Evolutionary conservation across 1,140 invertebrate genomes (phyloP).

Genomic region (Camponotus vicinus): DNA sequence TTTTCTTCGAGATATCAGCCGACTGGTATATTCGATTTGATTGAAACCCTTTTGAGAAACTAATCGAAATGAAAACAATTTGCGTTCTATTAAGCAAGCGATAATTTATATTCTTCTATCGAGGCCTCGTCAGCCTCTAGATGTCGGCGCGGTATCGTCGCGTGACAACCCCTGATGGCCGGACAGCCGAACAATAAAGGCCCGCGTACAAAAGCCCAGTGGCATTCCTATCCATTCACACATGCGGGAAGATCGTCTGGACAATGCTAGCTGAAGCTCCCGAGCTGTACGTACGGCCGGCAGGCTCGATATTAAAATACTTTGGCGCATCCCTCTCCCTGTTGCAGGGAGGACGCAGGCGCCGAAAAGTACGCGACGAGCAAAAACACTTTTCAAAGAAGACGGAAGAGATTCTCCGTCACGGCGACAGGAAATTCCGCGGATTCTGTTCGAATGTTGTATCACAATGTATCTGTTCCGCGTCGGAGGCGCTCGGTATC

Average conservation of each 20-base stretch:
- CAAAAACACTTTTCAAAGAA: conserved; percentile 62
- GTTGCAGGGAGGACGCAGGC: conserved; percentile 39
- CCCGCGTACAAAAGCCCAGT: conserved; percentile 70
- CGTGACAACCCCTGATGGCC: conserved; percentile 74
- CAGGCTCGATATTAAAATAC: conserved; percentile 80
- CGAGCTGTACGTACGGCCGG: conserved; percentile 59
- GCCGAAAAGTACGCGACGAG: conserved; percentile 73
- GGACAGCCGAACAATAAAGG: conserved; percentile 76
- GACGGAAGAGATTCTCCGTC: conserved; percentile 49
- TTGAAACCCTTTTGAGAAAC: neutral
- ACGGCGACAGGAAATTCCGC: conserved; percentile 66
- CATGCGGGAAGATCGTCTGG: conserved; percentile 69
- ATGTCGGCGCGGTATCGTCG: conserved; percentile 40
- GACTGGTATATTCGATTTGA: neutral
- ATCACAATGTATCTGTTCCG: conserved; percentile 40
- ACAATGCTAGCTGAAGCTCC: conserved; percentile 70
- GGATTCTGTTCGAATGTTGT: conserved; percentile 69
- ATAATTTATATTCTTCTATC: neutral
- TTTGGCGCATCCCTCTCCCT: conserved; percentile 70
- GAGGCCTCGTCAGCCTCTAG: neutral
- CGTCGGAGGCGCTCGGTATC: conserved; percentile 27
- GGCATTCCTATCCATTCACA: conserved; percentile 77
- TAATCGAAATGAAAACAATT: neutral
- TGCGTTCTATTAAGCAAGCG: neutral
- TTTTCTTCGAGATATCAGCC: neutral